Evolutionary conservation across 2,113 vertebrate genomes (phyloP).

Genomic region (Nothoprocta perdicaria): DNA sequence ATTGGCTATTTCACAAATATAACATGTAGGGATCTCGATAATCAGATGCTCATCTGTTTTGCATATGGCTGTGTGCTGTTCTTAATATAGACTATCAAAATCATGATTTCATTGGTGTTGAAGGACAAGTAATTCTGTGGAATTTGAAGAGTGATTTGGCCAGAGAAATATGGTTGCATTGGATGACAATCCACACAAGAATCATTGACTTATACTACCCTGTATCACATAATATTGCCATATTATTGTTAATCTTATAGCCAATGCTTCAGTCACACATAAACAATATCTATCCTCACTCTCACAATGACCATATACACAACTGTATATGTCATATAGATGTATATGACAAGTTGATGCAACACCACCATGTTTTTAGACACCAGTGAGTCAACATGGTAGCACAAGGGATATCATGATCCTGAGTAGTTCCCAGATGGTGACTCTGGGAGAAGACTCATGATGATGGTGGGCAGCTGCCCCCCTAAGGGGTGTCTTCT

Average conservation of each 20-base stretch:
- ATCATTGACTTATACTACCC: background rate
- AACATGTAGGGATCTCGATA: background rate
- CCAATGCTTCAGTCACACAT: background rate
- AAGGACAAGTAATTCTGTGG: background rate
- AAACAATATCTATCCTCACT: background rate
- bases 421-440: no score
- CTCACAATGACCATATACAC: background rate
- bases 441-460: background rate
- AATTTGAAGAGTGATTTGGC: background rate
- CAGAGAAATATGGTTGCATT: background rate
- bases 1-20: background rate
- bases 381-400: no score
- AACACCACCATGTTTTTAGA: background rate
- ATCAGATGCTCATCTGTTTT: background rate
- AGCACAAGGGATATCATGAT: fast-evolving
- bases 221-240: background rate
- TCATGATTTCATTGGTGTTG: background rate
- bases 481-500: background rate
- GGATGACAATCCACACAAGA: background rate
- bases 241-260: background rate
- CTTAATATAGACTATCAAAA: background rate
- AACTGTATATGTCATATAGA: background rate
- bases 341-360: background rate
- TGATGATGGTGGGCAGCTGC: background rate
- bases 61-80: background rate